These are phyloP conservation scores for Panorpa germanica DNA, from an alignment of 2,888 invertebrate genomes.

Conservation along the genomic window DNA sequence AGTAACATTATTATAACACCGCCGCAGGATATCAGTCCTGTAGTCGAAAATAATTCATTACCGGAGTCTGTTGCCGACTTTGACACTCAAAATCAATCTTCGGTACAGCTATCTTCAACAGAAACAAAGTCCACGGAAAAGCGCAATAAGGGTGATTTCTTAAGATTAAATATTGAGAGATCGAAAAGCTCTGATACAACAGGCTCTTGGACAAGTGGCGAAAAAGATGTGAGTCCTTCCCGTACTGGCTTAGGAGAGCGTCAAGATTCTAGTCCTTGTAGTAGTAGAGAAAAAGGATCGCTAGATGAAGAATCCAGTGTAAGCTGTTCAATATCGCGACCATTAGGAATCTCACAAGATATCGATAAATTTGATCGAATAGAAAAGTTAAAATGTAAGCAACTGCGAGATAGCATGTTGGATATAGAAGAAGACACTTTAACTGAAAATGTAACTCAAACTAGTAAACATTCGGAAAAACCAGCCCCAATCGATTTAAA, in stretches of 20 bases:
- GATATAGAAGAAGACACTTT: slow-evolving; percentile 30
- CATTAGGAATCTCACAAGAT: slow-evolving; percentile 59
- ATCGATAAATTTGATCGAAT: slow-evolving; percentile 43
- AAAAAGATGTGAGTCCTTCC: slow-evolving; percentile 45
- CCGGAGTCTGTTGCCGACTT: no score
- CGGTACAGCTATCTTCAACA: no score
- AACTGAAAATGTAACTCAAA: slow-evolving; percentile 26
- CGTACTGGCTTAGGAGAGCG: slow-evolving; percentile 27
- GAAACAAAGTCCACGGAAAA: no score
- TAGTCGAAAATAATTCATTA: no score
- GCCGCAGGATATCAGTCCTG: slow-evolving; percentile 38
- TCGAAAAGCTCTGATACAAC: slow-evolving; percentile 52
- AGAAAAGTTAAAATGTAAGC: slow-evolving; percentile 30
- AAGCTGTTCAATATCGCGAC: slow-evolving; percentile 61
- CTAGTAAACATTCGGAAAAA: slow-evolving; percentile 29
- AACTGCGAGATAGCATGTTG: slow-evolving; percentile 37
- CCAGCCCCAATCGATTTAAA: slow-evolving; percentile 23
- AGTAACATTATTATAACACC: slow-evolving; percentile 39
- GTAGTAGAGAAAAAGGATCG: slow-evolving; percentile 45
- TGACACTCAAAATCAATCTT: no score
- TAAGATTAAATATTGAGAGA: no score
- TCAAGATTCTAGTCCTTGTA: slow-evolving; percentile 31
- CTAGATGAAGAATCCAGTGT: slow-evolving; percentile 54
- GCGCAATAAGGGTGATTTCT: no score
- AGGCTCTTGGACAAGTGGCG: slow-evolving; percentile 61